Base-by-base conservation (phyloP, 1,140 invertebrate genomes). In the Drosophila pandora region DNA sequence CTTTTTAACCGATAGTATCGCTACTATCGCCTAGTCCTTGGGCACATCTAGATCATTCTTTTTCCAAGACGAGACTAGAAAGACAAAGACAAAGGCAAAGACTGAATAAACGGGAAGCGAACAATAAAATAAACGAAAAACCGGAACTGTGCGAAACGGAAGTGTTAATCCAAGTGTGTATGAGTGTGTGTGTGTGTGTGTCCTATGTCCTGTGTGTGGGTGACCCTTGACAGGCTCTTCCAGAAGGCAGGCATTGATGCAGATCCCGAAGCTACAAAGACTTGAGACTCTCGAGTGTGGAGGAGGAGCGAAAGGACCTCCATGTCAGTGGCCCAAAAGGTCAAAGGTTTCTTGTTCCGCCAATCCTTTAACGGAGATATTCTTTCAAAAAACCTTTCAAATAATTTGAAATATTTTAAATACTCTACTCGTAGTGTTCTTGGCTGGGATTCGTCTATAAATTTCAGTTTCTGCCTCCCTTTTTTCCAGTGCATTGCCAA, bases 71-170 rank as follows among this genome's bases (percentile, higher is more conserved):
- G 22, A 7, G 17, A 43, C 41, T 12, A 43, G n/a, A 6, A 50
- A 23, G 52, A 54, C 41, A 39, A 69, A 70, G 64, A 39, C 54
- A 70, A 70, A 70, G 64, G 69, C 67, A 70, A 77, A 62, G 59
- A 53, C 39, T 30, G 60, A 64, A 43, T 53, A 34, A 64, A 64
- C 47, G 59, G 63, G 52, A 62, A 58, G 53, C 54, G 57, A 76
- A 70, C 64, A 69, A 70, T 70, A 63, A 70, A 70, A 70, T 69
- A 70, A 70, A 69, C 69, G 67, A 69, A 69, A 69, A 62, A 52
- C 37, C 57, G 57, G 64, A 77, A 76, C 43, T 28, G 25, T 48
- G 48, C 52, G 30, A 47, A 68, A 22, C 73, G 73, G 73, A 76
- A 76, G 74, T 76, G 72, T 76, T 67, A 76, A 75, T 68, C 72